Base-by-base conservation (phyloP, 2,888 invertebrate species). In the Quadriops clusia region DNA sequence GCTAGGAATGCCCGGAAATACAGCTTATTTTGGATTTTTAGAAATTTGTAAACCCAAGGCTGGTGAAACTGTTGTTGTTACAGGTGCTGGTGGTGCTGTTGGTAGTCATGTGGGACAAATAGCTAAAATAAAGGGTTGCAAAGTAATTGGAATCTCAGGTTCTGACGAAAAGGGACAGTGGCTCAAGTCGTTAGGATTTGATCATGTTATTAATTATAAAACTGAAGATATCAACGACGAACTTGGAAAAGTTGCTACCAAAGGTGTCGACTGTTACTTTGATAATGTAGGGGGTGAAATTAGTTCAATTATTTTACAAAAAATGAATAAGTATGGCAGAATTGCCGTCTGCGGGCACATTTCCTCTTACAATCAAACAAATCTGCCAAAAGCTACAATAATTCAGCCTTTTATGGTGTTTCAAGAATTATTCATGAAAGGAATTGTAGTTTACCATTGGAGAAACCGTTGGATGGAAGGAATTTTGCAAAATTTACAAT, bases 41-140 rank as follows among this genome's bases (percentile, higher is more conserved):
- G 77, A 82, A 41, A 60, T 81, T 33, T 81, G 80, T 38, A 54
- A 72, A 36, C 79, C 81, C 2, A 75, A 79, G 58, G 42, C 66
- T 3, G 81, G 78, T 5, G 81, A 85, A 56, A 76, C 74, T 1
- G 67, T 84, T n/a, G 74, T 77, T 2, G 70, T 84, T 2, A 75
- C 72, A 16, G 74, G 75, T 3, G 84, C 83, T 9, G 83, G 78
- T 12, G 84, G 84, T 10, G 83, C 82, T 20, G 82, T 84, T 7
- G 85, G 84, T 4, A 74, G 71, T 34, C 67, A 76, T 28, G 83
- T 80, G 13, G 83, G 83, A 2, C 84, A 84, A 63, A 77, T 85
- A 38, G 83, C 73, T 2, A 83, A 82, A 61, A 67, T 75, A 29
- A 65, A 75, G 54, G 77, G 74, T 9, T 73, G 78, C 45, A 66